Evolutionary conservation across 2,797 vertebrate genomes (phyloP), one percentile per base, ranked within the genome.

Genomic region (Pachyuromys duprasi): DNA sequence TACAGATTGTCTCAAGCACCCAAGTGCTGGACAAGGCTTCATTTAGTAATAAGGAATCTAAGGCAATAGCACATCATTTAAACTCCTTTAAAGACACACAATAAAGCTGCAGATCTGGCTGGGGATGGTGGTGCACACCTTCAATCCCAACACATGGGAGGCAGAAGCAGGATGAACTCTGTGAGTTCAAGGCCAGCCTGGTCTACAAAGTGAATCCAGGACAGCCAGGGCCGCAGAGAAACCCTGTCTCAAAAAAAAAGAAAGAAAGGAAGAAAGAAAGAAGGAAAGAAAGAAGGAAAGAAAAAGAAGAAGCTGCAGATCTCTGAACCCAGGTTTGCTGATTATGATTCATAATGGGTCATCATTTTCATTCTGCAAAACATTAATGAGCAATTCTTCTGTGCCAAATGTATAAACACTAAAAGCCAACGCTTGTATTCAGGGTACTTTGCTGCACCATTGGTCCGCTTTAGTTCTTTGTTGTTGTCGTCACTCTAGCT

Each of bases 61-160:
- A 97, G 55, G 45, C 57, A 76, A 55, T 90, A 36, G 62, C 2
- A 83, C 9, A 17, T 81, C 13, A 90, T 28, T 42, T 93, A 86
- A 96, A 65, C 53, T 80, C 17, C 31, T 93, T 96, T 74, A 92
- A 96, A 95, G 65, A 78, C 33, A 86, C 42, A 86, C 63, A 92
- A 39, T 69, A 80, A 89, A 67, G 36, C 15, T 94, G 49, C 92
- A 55, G 18, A 96, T 82, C 8, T 57, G 55, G 55, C 55, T 18
- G 17, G 55, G 55, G 13, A 18, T 57, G 17, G 55, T 57, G 55
- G 55, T 18, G 3, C 1, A 18, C 14, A 4, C 55, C 55, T 57
- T 57, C 4, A 17, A 57, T 57, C 55, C 17, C 55, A 57, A 15
- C 55, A 57, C 55, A 17, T 57, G 13, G 55, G 55, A 57, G 55